These are phyloP conservation scores for Chloroceryle inda DNA, from an alignment of 2,797 vertebrate genomes.

Conservation along the genomic window DNA sequence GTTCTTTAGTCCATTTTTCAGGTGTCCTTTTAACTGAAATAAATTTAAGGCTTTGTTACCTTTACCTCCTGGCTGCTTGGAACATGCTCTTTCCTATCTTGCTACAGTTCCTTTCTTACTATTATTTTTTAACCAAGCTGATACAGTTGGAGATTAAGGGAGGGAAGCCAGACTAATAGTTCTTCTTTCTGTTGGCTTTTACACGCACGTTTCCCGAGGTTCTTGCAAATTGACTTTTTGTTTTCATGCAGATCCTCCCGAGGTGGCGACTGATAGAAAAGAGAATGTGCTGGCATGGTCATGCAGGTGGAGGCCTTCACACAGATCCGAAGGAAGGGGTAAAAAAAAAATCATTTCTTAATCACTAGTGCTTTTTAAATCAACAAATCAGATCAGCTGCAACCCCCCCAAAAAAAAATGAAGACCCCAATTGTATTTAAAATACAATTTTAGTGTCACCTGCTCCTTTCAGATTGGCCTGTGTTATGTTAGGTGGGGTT, in stretches of 20 bases:
- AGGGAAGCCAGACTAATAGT: not conserved
- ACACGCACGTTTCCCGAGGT: not conserved
- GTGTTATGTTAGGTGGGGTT: not conserved
- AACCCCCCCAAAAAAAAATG: not conserved
- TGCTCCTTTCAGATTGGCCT: not conserved
- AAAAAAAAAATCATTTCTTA: slow-evolving; percentile 60
- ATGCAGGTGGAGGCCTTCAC: slow-evolving; percentile 91
- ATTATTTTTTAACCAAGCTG: not conserved
- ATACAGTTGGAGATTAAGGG: not conserved
- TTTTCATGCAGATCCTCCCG: slow-evolving; percentile 78
- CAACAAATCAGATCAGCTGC: not conserved
- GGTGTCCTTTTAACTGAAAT: not conserved
- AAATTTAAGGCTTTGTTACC: not conserved
- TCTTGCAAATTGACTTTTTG: slow-evolving; percentile 4
- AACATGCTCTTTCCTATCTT: not conserved
- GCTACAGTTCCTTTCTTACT: not conserved
- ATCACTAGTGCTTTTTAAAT: not conserved
- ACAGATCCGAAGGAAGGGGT: slow-evolving; percentile 97
- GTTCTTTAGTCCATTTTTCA: not conserved
- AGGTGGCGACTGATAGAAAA: slow-evolving; percentile 85
- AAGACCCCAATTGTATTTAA: not conserved
- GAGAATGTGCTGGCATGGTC: slow-evolving; percentile 94
- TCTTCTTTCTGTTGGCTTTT: not conserved
- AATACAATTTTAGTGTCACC: not conserved
- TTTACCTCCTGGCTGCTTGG: not conserved